phyloP scores from a whole-genome alignment of 1,140 invertebrate genomes.

The Cydia fagiglandana region DNA sequence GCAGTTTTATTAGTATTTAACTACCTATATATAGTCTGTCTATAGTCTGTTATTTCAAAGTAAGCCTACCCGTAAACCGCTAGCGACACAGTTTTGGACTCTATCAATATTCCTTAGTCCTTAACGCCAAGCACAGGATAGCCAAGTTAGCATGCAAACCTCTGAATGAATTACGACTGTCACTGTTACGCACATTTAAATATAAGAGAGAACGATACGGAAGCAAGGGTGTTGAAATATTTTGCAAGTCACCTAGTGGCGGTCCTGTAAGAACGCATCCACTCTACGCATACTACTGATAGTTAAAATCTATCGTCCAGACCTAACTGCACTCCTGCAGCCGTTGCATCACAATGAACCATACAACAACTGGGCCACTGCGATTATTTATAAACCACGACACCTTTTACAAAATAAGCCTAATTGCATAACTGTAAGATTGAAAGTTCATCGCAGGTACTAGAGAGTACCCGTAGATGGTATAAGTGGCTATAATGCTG shows the following conservation, averaged over 20 bases:
- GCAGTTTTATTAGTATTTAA: too few relatives aligned
- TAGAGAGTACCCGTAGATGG: constrained; percentile 1
- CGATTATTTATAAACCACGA: constrained; percentile 25
- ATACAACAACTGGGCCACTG: constrained; percentile 15
- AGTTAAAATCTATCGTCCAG: constrained; percentile 10
- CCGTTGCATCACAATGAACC: constrained; percentile 29
- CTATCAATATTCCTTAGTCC: too few relatives aligned
- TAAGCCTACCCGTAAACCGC: too few relatives aligned
- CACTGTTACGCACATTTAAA: too few relatives aligned
- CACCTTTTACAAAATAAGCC: background rate
- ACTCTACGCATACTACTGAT: background rate
- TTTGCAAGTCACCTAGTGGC: background rate
- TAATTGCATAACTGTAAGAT: background rate
- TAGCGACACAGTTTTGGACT: too few relatives aligned
- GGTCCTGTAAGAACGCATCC: background rate
- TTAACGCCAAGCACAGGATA: too few relatives aligned
- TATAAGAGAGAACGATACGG: too few relatives aligned
- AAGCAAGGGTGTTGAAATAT: too few relatives aligned
- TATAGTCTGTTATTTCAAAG: too few relatives aligned
- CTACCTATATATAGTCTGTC: too few relatives aligned
- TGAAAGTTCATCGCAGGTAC: background rate
- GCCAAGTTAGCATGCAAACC: too few relatives aligned
- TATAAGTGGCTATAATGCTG: background rate
- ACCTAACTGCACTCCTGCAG: constrained; percentile 15
- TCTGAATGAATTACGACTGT: too few relatives aligned